These are phyloP conservation scores for Rattus rattus DNA, from an alignment of 2,113 vertebrate genomes.

Conservation along the genomic window DNA sequence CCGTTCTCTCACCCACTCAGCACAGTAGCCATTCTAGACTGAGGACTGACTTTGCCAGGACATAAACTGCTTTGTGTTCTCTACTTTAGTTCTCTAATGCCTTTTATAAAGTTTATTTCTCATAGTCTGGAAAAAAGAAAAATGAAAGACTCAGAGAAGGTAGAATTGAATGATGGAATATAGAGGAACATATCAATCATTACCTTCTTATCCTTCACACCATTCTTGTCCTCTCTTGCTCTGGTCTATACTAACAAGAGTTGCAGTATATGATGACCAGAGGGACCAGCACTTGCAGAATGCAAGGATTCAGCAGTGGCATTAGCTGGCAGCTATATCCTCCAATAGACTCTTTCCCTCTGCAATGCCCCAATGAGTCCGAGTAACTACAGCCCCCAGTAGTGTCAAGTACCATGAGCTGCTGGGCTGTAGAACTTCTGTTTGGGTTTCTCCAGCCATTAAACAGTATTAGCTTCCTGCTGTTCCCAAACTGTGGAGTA, in stretches of 20 bases:
- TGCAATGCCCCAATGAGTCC: background rate
- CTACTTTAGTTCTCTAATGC: background rate
- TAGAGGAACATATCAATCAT: fast-evolving
- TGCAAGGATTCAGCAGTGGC: background rate
- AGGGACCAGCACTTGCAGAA: background rate
- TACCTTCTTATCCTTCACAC: background rate
- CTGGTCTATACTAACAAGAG: background rate
- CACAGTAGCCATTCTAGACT: background rate
- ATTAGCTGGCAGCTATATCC: background rate
- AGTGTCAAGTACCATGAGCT: background rate
- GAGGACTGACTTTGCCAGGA: background rate
- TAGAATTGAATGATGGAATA: background rate
- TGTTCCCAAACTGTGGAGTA: background rate
- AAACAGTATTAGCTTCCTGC: background rate
- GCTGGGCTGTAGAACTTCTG: background rate
- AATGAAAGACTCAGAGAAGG: background rate
- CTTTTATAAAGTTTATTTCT: background rate
- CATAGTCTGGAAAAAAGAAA: background rate
- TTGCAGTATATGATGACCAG: background rate
- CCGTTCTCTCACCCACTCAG: background rate
- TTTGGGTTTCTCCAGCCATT: background rate
- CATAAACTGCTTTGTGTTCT: background rate
- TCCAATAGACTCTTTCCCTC: background rate
- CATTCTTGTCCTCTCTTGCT: background rate
- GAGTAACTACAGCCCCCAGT: background rate